Evolutionary conservation across 2,888 invertebrate genomes (phyloP), one percentile per base, ranked within the genome.

Genomic region (Siphonodentalium dalli): DNA sequence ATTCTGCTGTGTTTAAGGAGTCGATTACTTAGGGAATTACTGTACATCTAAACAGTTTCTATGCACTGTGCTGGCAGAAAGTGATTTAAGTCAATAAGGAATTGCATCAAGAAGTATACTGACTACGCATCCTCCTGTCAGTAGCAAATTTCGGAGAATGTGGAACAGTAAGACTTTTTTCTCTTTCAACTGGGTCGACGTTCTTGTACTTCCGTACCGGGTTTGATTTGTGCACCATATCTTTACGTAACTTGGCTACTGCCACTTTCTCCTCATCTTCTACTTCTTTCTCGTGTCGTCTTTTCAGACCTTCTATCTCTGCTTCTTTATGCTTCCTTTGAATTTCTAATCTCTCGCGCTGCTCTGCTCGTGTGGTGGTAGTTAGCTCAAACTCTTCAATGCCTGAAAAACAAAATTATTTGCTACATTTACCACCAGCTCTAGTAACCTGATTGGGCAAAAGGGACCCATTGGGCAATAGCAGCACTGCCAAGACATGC

Each of bases 351-450:
- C 64, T 66, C 33, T 73, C 69, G 1, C 79, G 54, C 34, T 73
- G 60, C 41, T 82, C 82, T 0, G 87, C 87, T 50, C 90, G 79
- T 56, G 85, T 85, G 52, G 88, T 87, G 1, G 89, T 88, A 43
- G 86, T 86, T n/a, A 90, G 77, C 4, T 84, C 80, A 79, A 89
- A 87, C 28, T 86, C 87, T 11, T 79, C 79, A 3, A 79, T 71
- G 46, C 82, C 81, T 68, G 75, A 20, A 62, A 59, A 15, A 27
- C 21, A 41, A 38, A 47, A 41, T n/a, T n/a, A n/a, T n/a, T n/a
- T n/a, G n/a, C n/a, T n/a, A n/a, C n/a, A n/a, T n/a, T n/a, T n/a
- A n/a, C n/a, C n/a, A n/a, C n/a, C n/a, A n/a, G n/a, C n/a, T n/a
- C n/a, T n/a, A n/a, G n/a, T n/a, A n/a, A n/a, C n/a, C n/a, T n/a